These are phyloP conservation scores for Orthosia gracilis DNA, from an alignment of 2,888 invertebrate genomes.

Conservation along the genomic window DNA sequence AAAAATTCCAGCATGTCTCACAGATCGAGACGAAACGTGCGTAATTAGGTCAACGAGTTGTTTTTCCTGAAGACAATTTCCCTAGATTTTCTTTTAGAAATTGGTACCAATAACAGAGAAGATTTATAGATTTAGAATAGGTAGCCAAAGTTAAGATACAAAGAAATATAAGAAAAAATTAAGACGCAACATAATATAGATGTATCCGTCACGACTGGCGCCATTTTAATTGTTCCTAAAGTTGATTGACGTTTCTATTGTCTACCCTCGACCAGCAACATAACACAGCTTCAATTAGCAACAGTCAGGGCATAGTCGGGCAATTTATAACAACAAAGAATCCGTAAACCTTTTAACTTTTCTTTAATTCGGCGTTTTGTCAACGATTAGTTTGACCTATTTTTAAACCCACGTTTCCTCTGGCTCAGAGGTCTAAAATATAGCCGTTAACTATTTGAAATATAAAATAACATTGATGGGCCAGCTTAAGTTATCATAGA, in stretches of 20 bases:
- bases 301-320: conserved; percentile 3
- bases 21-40: neutral
- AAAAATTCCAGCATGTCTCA: neutral
- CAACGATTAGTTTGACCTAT: conserved; percentile 46
- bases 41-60: neutral
- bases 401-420: conserved; percentile 39
- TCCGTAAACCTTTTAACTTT: conserved; percentile 35
- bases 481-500: conserved; percentile 17
- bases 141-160: too few species aligned
- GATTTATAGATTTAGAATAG: too few species aligned
- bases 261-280: conserved; percentile 15
- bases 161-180: too few species aligned
- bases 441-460: conserved; percentile 27
- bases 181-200: too few species aligned
- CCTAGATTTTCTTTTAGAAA: neutral
- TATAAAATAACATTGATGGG: conserved; percentile 7
- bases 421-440: neutral
- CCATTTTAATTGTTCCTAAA: conserved; percentile 23
- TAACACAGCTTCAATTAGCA: conserved; percentile 38
- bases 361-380: conserved; percentile 34
- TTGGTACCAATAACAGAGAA: neutral
- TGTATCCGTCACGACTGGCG: too few species aligned
- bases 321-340: conserved; percentile 55
- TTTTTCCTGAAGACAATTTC: neutral
- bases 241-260: conserved; percentile 50